These are phyloP conservation scores for Champsocephalus esox DNA, from an alignment of 2,797 vertebrate species.

Conservation along the genomic window DNA sequence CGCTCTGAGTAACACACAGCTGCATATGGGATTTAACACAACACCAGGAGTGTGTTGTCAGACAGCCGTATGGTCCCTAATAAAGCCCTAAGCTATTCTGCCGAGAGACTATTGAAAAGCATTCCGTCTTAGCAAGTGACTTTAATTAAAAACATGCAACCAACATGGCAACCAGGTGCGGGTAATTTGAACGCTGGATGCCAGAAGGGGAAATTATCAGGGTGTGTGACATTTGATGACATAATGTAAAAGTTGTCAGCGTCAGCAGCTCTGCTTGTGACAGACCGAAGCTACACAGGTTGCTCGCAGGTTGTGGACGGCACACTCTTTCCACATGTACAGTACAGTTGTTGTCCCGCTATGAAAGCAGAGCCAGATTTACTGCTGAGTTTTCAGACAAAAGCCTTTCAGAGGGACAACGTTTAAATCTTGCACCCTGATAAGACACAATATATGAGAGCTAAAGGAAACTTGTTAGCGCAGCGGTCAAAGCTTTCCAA, in stretches of 20 bases:
- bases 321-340: conserved; percentile 14
- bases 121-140: conserved; percentile 73
- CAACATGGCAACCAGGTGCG: conserved; percentile 76
- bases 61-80: conserved; percentile 75
- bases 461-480: conserved; percentile 64
- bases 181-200: conserved; percentile 69
- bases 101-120: conserved; percentile 65
- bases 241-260: conserved; percentile 64
- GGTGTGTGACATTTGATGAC: conserved; percentile 74
- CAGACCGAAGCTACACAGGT: conserved; percentile 52
- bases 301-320: conserved; percentile 49
- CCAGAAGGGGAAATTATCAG: conserved; percentile 73
- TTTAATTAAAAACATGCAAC: conserved; percentile 77
- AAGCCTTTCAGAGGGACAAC: conserved; percentile 36
- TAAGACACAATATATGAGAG: conserved; percentile 30
- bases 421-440: conserved; percentile 20
- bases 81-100: conserved; percentile 74
- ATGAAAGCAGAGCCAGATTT: conserved; percentile 22
- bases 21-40: conserved; percentile 78
- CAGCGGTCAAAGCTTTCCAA: conserved; percentile 50
- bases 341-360: conserved; percentile 9
- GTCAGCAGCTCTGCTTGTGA: conserved; percentile 43
- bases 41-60: conserved; percentile 74
- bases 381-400: conserved; percentile 29
- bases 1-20: conserved; percentile 69